phyloP scores from a whole-genome alignment of 2,113 vertebrate species.

The Hemibagrus wyckioides region DNA sequence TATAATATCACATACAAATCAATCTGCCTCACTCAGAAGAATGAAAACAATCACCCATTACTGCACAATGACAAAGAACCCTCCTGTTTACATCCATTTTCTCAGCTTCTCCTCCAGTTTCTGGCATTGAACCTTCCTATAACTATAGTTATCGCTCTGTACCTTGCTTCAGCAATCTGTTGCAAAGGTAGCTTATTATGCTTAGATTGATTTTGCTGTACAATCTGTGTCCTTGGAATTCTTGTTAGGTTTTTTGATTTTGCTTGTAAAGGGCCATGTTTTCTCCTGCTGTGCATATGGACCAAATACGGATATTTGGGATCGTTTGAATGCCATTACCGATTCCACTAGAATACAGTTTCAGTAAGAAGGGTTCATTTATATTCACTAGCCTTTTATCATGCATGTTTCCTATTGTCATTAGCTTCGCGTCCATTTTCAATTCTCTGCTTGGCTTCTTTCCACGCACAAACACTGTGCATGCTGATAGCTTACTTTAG shows the following conservation, averaged over 20 bases:
- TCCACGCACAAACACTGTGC: slow-evolving; percentile 45
- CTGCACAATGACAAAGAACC: background rate
- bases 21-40: background rate
- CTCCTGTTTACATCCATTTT: background rate
- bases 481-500: slow-evolving; percentile 41
- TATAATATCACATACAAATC: slow-evolving; percentile 32
- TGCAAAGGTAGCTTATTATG: background rate
- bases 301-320: background rate
- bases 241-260: background rate
- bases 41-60: background rate
- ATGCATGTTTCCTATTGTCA: slow-evolving; percentile 45
- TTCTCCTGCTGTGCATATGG: no score
- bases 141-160: background rate
- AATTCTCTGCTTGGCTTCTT: slow-evolving; percentile 57
- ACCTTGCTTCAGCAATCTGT: background rate
- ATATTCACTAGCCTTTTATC: slow-evolving; percentile 49
- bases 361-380: slow-evolving; percentile 37
- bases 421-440: slow-evolving; percentile 50
- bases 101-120: background rate
- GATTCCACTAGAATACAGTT: slow-evolving; percentile 11
- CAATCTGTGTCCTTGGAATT: background rate
- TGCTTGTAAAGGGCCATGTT: background rate
- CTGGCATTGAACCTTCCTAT: background rate
- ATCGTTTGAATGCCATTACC: background rate
- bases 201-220: background rate